Evolutionary conservation across 2,113 vertebrate species (phyloP), one percentile per base, ranked within the genome.

Genomic region (Talpa occidentalis): DNA sequence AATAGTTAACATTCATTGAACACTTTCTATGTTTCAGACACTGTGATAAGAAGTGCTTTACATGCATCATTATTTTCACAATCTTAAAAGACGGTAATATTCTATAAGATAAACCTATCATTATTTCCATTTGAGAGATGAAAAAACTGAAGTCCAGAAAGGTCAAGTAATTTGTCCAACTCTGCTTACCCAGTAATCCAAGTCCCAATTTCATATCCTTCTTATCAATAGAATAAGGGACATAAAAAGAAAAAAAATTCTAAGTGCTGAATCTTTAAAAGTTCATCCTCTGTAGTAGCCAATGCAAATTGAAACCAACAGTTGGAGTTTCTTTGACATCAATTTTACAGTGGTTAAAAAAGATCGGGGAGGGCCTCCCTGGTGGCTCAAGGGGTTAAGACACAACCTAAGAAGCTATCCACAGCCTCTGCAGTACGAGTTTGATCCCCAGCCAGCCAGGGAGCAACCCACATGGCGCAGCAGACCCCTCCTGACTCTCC

Each of bases 121-220:
- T 67, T 67, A 67, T 79, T 86, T 92, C 60, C 44, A 85, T 56
- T 64, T 77, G 60, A 52, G 64, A 82, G 91, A 81, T 35, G 40
- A 95, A 42, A 32, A 66, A 86, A 67, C 42, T 30, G 64, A 86
- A 79, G 56, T 32, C 82, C 76, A 90, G 85, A 74, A 83, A 87
- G 21, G 10, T 72, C 81, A 73, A 67, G 24, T 88, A 66, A 64
- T 84, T 72, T 90, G 19, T 84, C 37, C 24, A 74, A 42, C 10
- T 80, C 90, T 70, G 54, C 7, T 59, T 10, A 78, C 69, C 62
- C 62, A 60, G 35, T 90, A 73, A 87, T 42, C 64, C 19, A 40
- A 90, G 52, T 66, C 80, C 26, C 49, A 88, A 67, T 49, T 86
- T n/a, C 42, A 37, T 84, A 77, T 79, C 16, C 24, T 73, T 91